phyloP scores from a whole-genome alignment of 2,888 invertebrate species.

The Parnassius orleans region DNA sequence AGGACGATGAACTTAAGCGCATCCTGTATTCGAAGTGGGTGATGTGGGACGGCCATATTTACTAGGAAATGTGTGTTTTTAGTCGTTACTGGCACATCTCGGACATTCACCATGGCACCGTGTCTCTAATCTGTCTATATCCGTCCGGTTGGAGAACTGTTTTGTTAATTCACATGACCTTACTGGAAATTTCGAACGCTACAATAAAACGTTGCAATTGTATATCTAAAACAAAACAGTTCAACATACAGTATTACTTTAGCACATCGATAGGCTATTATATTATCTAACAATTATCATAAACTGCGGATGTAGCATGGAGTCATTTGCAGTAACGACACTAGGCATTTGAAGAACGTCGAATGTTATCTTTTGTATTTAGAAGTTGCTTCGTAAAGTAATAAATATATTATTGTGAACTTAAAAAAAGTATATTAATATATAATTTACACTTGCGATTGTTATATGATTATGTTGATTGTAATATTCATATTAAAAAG shows the following conservation, averaged over 20 bases:
- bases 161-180: no score
- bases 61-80: constrained; percentile 75
- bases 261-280: no score
- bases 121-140: constrained; percentile 40
- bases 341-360: constrained; percentile 6
- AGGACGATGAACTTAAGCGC: constrained; percentile 60
- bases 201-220: constrained; percentile 24
- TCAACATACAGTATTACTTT: constrained; percentile 32
- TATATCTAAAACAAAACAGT: constrained; percentile 37
- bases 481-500: no score
- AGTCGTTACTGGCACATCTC: constrained; percentile 67
- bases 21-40: constrained; percentile 69
- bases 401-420: no score
- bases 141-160: constrained; percentile 1
- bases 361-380: background rate
- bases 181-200: background rate
- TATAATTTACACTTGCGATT: no score
- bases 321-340: background rate
- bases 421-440: no score
- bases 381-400: no score
- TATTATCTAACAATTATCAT: constrained; percentile 11
- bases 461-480: no score
- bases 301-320: constrained; percentile 5
- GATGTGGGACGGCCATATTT: constrained; percentile 66
- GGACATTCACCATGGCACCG: constrained; percentile 28